Evolutionary conservation across 2,797 vertebrate species (phyloP), one percentile per base, ranked within the genome.

Genomic region (Falco concolor): DNA sequence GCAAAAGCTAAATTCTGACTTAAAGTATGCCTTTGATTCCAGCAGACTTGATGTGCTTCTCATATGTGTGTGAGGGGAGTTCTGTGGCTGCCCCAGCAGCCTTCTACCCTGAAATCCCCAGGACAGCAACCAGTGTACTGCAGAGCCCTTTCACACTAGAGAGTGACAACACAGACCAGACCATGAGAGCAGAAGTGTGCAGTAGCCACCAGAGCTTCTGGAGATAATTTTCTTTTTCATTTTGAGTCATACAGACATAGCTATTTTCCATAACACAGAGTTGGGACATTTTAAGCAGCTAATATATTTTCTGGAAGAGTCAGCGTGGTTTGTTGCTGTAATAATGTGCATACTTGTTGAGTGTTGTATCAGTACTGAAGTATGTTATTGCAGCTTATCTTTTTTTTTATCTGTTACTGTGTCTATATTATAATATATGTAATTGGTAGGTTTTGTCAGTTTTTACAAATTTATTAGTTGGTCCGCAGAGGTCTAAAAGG

Each of bases 111-210:
- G 34, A 13, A 65, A 38, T n/a, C 77, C 44, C 64, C 52, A 16
- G 59, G 45, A 19, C 16, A 64, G 50, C 34, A 63, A 34, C 24
- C 56, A 28, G 8, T 9, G 57, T 7, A 4, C 56, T 53, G 36
- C 30, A 68, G 40, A 78, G 42, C 80, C 18, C 34, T 72, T 45
- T 25, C 34, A 30, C 44, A 10, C 21, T 38, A 21, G 10, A 25
- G 7, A 57, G 18, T 13, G 52, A 34, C 45, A 47, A 6, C 18
- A 23, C 0, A 4, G 14, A 53, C 45, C 0, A 4, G 14, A 53
- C 45, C 73, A 23, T 1, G 2, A 57, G 23, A 72, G 53, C 61
- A 54, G 57, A 78, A 47, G 27, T 12, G 38, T 57, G n/a, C 6
- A 28, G 14, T 27, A 60, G 56, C 53, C 68, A 24, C 38, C 23